phyloP scores from a whole-genome alignment of 2,113 vertebrate species.

The Centropus unirufus region DNA sequence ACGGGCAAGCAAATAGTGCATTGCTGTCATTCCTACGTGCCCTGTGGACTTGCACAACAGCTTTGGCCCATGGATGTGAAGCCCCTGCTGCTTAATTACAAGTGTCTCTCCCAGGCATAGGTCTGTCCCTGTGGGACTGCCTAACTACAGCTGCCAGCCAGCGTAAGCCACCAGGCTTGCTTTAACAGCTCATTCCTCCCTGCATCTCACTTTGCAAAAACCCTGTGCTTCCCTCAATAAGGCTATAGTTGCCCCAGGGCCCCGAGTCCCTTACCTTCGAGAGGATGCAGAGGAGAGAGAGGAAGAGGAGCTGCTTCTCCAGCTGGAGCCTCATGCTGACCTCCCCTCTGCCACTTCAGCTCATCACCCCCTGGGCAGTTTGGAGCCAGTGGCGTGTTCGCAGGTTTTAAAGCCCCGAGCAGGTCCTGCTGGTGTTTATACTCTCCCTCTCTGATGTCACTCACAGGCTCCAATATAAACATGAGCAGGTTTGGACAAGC shows the following conservation, averaged over 20 bases:
- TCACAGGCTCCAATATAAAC: conserved; percentile 77
- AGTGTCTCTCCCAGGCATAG: not conserved
- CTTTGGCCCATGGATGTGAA: not conserved
- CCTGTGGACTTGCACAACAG: not conserved
- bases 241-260: not conserved
- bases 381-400: conserved; percentile 39
- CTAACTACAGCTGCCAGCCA: not conserved
- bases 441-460: conserved; percentile 75
- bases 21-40: not conserved
- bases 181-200: not conserved
- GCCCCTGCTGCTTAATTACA: not conserved
- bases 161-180: not conserved
- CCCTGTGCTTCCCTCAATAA: not conserved
- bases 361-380: conserved; percentile 52
- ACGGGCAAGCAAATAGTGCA: not conserved
- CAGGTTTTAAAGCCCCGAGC: conserved; percentile 55
- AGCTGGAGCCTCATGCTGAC: conserved; percentile 67
- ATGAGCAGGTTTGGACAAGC: conserved; percentile 71
- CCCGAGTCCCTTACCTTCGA: conserved; percentile 73
- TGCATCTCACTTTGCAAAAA: not conserved
- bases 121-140: not conserved
- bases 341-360: conserved; percentile 34
- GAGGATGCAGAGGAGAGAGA: conserved; percentile 65
- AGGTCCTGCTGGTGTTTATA: conserved; percentile 74
- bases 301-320: conserved; percentile 60